phyloP scores from a whole-genome alignment of 2,888 invertebrate genomes.

The Cheilosia urbana region DNA sequence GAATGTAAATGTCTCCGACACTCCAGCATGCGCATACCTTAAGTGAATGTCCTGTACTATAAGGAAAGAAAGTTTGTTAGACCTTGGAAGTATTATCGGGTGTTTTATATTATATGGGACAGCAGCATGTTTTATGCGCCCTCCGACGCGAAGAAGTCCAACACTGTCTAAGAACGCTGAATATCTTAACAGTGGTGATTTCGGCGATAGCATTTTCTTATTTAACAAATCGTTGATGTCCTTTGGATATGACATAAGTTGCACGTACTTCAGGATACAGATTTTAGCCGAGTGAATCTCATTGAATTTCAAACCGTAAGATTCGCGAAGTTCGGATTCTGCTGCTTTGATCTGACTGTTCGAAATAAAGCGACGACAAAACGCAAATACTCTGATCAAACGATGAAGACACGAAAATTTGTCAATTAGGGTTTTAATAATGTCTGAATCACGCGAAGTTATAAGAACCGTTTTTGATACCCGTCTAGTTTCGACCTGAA shows the following conservation, averaged over 20 bases:
- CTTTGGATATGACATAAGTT: conserved; percentile 1
- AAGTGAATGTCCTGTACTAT: background rate
- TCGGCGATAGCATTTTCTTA: background rate
- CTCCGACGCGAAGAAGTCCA: conserved; percentile 5
- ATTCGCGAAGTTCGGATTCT: no score
- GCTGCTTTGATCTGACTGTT: no score
- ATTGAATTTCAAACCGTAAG: no score
- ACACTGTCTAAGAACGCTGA: background rate
- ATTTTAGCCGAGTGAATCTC: background rate
- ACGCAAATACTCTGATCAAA: conserved; percentile 6
- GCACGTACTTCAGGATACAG: conserved; percentile 3
- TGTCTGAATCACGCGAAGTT: background rate
- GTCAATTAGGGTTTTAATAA: conserved; percentile 10
- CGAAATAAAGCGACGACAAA: no score
- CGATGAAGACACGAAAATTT: conserved; percentile 39
- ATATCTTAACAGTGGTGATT: background rate
- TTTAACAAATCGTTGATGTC: conserved; percentile 5
- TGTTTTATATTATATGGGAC: background rate
- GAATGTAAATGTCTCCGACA: conserved; percentile 12
- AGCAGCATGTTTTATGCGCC: conserved; percentile 1
- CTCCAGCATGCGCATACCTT: conserved; percentile 3
- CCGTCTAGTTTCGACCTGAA: background rate
- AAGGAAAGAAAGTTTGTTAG: background rate
- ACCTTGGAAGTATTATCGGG: no score
- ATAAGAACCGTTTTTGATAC: no score